Evolutionary conservation across 2,113 vertebrate genomes (phyloP).

Genomic region (Dolichotis patagonum): DNA sequence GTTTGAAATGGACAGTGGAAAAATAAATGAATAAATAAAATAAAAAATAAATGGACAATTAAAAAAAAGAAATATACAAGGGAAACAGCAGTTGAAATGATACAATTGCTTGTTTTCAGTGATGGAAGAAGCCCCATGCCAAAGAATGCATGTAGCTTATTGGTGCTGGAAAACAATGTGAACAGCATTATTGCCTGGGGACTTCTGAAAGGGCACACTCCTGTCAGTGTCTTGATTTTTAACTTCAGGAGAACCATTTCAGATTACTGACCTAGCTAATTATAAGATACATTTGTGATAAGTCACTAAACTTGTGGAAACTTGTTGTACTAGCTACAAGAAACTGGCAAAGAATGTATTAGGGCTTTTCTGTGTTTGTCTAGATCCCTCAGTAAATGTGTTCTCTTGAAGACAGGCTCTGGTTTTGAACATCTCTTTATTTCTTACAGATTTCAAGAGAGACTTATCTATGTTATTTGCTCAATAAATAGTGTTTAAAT

Average conservation of each 20-base stretch:
- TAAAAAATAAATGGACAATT: no score
- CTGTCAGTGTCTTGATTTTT: neutral
- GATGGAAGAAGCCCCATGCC: neutral
- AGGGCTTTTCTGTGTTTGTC: neutral
- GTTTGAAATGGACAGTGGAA: neutral
- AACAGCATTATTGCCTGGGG: neutral
- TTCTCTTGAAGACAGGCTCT: neutral
- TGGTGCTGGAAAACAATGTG: neutral
- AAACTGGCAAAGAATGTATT: neutral
- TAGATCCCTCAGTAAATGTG: neutral
- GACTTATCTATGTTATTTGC: neutral
- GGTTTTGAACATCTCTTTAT: neutral
- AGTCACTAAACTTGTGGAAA: neutral
- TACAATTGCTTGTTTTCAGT: neutral
- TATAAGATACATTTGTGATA: neutral
- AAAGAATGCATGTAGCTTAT: neutral
- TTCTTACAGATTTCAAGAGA: neutral
- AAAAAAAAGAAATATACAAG: neutral
- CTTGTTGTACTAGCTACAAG: neutral
- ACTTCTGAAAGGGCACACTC: neutral
- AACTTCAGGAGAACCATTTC: neutral
- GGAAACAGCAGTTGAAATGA: neutral
- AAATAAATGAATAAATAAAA: no score
- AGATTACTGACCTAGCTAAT: neutral
- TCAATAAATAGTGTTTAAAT: neutral